Conservation (phyloP, 2,113 vertebrate genomes). For the Sorex fumeus region DNA sequence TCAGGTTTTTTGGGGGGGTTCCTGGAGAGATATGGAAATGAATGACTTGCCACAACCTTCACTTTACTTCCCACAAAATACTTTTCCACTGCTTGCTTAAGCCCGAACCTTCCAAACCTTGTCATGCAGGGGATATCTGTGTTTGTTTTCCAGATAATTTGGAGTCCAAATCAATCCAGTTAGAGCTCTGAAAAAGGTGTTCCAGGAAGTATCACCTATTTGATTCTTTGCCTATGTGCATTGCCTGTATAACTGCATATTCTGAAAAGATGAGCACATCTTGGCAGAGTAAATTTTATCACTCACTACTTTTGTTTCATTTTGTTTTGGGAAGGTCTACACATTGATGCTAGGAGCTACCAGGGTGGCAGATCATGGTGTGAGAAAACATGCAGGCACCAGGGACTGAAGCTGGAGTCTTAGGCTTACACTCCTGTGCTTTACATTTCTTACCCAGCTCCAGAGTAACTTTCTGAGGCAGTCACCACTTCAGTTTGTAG, state of each 20-base stretch:
- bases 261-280: conserved; percentile 39
- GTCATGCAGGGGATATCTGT: background rate
- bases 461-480: background rate
- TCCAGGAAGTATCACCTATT: background rate
- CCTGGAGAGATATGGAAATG: background rate
- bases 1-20: background rate
- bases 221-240: too few species aligned
- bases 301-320: background rate
- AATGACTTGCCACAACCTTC: rapidly evolving
- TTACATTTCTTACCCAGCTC: too few species aligned
- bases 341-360: too few species aligned
- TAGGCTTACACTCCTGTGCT: too few species aligned
- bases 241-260: background rate
- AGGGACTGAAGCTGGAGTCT: too few species aligned
- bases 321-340: too few species aligned
- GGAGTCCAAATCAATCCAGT: background rate
- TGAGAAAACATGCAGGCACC: too few species aligned
- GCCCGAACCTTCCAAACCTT: background rate
- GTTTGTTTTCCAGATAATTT: background rate
- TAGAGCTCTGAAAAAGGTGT: background rate
- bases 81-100: background rate
- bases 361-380: too few species aligned
- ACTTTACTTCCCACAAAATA: background rate
- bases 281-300: background rate
- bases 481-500: background rate